Evolutionary conservation across 2,888 invertebrate species (phyloP), one percentile per base, ranked within the genome.

Genomic region (Melipona beecheii): DNA sequence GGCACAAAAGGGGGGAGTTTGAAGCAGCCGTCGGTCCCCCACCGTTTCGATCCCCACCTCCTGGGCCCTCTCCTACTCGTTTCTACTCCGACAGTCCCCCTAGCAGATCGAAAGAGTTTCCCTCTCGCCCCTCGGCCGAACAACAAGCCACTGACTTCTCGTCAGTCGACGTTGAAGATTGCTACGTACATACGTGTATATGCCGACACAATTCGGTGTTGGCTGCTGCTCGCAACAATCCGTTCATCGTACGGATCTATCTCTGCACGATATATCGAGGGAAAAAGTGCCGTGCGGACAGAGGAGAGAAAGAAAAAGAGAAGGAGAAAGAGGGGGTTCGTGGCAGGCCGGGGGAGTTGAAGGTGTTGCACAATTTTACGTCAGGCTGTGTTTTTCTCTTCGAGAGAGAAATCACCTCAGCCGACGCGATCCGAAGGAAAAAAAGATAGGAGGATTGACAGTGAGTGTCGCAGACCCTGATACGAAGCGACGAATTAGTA

Each of bases 101-200:
- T 75, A 74, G 75, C 76, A 77, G 62, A 74, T 76, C 80, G 78
- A 84, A 70, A 84, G 81, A 73, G 75, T 66, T 70, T 76, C 85
- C 81, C 84, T 74, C 81, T 66, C 65, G 75, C 86, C 79, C 84
- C 81, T 70, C 62, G 73, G 49, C 72, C 31, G 82, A 75, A 89
- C 88, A 90, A 91, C 90, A 90, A 90, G 87, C 87, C 86, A 87
- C 80, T 77, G 86, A 81, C 82, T 84, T 81, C 86, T 91, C 90
- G 89, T 89, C 91, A 90, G 91, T 91, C 84, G 91, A 73, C 86
- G 90, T 87, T 87, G 83, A 85, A 89, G 87, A 89, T 79, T 81
- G 86, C 77, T 86, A 86, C 87, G 88, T 74, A 65, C 76, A 77
- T 83, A 84, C 79, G 84, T 79, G 73, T 82, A 60, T 71, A 80